These are phyloP conservation scores for Pycnomerus fuliginosus DNA, from an alignment of 2,888 invertebrate species.

Conservation along the genomic window DNA sequence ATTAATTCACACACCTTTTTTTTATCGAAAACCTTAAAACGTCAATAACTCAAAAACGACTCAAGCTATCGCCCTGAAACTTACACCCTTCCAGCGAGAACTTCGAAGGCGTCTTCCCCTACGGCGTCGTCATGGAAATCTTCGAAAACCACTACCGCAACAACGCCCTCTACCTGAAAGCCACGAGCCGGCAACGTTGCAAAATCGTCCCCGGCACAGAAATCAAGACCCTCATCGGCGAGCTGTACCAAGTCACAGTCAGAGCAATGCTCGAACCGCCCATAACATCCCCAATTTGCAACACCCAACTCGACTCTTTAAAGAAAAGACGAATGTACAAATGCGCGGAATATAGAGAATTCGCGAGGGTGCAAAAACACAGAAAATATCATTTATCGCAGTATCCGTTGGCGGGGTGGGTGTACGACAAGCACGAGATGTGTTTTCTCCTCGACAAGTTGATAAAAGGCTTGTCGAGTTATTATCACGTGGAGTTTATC, in stretches of 20 bases:
- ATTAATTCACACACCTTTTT: too few species aligned
- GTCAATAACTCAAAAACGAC: too few species aligned
- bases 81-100: constrained; percentile 8
- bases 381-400: constrained; percentile 48
- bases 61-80: too few species aligned
- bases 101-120: constrained; percentile 38
- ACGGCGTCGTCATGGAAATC: constrained; percentile 68
- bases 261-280: constrained; percentile 68
- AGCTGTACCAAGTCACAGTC: constrained; percentile 60
- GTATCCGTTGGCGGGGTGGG: constrained; percentile 44
- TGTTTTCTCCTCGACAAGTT: constrained; percentile 37
- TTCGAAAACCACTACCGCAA: constrained; percentile 64
- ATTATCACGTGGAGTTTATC: constrained; percentile 52
- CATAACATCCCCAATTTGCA: constrained; percentile 58
- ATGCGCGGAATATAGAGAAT: constrained; percentile 35
- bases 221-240: constrained; percentile 41
- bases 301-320: constrained; percentile 54
- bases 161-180: constrained; percentile 60
- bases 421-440: constrained; percentile 48
- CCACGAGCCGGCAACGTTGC: constrained; percentile 77
- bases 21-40: too few species aligned
- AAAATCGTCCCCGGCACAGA: constrained; percentile 54
- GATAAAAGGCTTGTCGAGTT: constrained; percentile 39
- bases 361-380: constrained; percentile 46
- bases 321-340: constrained; percentile 50